A percentile compares a stretch with the other conserved stretches of the same genome.
phyloP scores from a whole-genome alignment of 2,113 vertebrate species.

The Siniperca knerii region DNA sequence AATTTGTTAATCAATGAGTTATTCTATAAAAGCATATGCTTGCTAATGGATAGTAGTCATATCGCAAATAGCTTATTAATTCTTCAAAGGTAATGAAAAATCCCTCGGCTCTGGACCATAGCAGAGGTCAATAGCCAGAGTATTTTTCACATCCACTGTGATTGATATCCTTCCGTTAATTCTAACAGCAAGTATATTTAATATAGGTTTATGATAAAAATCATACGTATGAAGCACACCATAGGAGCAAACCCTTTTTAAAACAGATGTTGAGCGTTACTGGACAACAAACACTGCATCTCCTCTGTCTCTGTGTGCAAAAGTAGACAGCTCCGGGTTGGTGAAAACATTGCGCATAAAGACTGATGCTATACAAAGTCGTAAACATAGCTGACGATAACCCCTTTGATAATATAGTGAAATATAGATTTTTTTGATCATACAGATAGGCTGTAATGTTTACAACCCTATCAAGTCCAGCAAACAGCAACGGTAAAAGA shows the following conservation, averaged over 20 bases:
- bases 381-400: slow-evolving; percentile 70
- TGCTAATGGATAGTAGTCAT: slow-evolving; percentile 62
- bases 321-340: slow-evolving; percentile 49
- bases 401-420: slow-evolving; percentile 41
- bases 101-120: slow-evolving; percentile 37
- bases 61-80: slow-evolving; percentile 73
- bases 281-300: slow-evolving; percentile 57
- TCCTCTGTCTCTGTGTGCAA: slow-evolving; percentile 57
- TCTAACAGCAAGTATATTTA: slow-evolving; percentile 47
- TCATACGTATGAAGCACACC: slow-evolving; percentile 58
- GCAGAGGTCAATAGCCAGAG: slow-evolving; percentile 44
- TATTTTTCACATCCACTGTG: slow-evolving; percentile 36
- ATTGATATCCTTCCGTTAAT: slow-evolving; percentile 42
- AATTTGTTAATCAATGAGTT: slow-evolving; percentile 74
- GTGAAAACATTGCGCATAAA: slow-evolving; percentile 56
- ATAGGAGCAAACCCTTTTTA: slow-evolving; percentile 37
- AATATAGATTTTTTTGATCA: slow-evolving; percentile 12
- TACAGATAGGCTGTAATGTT: slow-evolving; percentile 41
- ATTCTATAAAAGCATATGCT: slow-evolving; percentile 70
- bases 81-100: slow-evolving; percentile 55
- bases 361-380: slow-evolving; percentile 69
- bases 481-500: slow-evolving; percentile 44
- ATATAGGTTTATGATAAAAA: slow-evolving; percentile 45
- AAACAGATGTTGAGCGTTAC: slow-evolving; percentile 53
- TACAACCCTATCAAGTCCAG: slow-evolving; percentile 32